Evolutionary conservation across 2,888 invertebrate genomes (phyloP), one percentile per base, ranked within the genome.

Genomic region (Spialia ferax): DNA sequence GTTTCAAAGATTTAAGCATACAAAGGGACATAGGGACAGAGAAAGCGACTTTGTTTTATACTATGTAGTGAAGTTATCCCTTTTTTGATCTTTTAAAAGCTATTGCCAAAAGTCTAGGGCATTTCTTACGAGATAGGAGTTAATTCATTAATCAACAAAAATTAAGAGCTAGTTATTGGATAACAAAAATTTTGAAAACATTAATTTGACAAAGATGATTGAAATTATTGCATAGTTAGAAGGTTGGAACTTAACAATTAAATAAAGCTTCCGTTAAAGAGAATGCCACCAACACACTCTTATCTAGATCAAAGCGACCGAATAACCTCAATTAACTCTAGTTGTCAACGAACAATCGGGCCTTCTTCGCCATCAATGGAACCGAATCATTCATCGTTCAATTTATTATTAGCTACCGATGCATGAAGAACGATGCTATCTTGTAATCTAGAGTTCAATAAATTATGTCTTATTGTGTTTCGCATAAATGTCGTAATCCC

Each of bases 341-440:
- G 77, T 77, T 79, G 80, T 78, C 72, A 81, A 59, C 59, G 23
- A 84, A 91, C 90, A 91, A 88, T 88, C 84, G 77, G 70, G 81
- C 88, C 79, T 86, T 86, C 78, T 73, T 72, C 57, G 2, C 50
- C 75, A 80, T 91, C 88, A 91, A 90, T 89, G 87, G 83, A 71
- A 71, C 78, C 81, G 84, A 78, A 76, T 77, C 75, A 74, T 83
- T 82, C 87, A 77, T 66, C 66, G 66, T 75, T 77, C 78, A 89
- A 84, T 87, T 65, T 74, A 75, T 76, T 77, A 75, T 75, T 74
- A 74, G 70, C 74, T 61, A 62, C 66, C 67, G 74, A 64, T 57
- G 64, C 64, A 64, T 57, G 48, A 50, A 64, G 56, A 32, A 64
- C 57, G 64, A 64, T 45, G 56, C 48, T 32, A 64, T 64, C 63